These are phyloP conservation scores for Athene noctua DNA, from an alignment of 2,113 vertebrate genomes.

Conservation along the genomic window DNA sequence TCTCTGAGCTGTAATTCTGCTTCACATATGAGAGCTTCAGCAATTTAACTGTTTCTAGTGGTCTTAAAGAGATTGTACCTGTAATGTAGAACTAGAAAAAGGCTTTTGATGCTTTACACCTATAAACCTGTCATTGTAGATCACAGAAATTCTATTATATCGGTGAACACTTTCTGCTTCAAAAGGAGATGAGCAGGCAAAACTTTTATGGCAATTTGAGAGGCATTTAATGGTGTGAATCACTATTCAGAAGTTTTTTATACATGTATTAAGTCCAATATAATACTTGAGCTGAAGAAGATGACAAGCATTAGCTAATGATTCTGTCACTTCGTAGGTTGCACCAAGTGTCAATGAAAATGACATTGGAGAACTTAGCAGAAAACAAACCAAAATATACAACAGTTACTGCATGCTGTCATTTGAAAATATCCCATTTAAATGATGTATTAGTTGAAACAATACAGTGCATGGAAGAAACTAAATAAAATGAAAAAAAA, in stretches of 20 bases:
- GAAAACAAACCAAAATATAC: neutral
- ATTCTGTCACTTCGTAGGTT: neutral
- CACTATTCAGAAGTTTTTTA: slow-evolving; percentile 17
- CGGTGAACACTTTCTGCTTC: slow-evolving; percentile 28
- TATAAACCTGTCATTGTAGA: slow-evolving; percentile 42
- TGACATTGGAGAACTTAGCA: neutral
- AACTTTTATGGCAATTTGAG: slow-evolving; percentile 30
- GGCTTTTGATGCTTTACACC: slow-evolving; percentile 13
- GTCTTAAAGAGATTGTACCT: slow-evolving; percentile 2
- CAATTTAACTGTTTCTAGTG: slow-evolving; percentile 11
- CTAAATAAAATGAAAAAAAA: neutral
- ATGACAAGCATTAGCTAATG: neutral
- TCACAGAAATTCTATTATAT: slow-evolving; percentile 7
- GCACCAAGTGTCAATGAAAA: neutral
- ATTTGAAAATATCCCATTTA: slow-evolving; percentile 2
- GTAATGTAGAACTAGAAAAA: neutral
- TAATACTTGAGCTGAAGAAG: slow-evolving; percentile 7
- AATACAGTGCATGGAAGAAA: neutral
- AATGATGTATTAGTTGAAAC: slow-evolving; percentile 5
- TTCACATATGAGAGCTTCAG: slow-evolving; percentile 7
- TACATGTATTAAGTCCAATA: neutral
- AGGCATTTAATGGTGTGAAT: slow-evolving; percentile 17
- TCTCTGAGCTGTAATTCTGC: neutral
- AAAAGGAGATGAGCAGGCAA: slow-evolving; percentile 18
- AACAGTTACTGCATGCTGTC: neutral